phyloP scores from a whole-genome alignment of 2,888 invertebrate species.

The Philereme vetulata region DNA sequence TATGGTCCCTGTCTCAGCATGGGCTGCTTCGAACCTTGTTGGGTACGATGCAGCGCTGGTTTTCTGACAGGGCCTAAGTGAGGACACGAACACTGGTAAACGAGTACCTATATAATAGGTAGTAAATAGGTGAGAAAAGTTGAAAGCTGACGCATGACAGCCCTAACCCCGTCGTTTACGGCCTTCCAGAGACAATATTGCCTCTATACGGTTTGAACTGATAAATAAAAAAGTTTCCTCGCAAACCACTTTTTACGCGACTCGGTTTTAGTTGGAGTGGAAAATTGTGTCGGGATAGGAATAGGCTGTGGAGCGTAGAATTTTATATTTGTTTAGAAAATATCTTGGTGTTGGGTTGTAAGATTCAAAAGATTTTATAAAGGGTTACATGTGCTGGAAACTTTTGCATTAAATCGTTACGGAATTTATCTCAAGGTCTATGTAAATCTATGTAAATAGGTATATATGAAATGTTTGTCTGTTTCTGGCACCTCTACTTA shows the following conservation, averaged over 20 bases:
- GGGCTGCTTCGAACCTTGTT: no score
- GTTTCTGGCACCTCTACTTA: no score
- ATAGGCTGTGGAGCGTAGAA: constrained; percentile 23
- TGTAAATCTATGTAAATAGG: no score
- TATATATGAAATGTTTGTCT: no score
- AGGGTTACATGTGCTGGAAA: not conserved
- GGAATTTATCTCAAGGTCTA: no score
- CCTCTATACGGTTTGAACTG: constrained; percentile 29
- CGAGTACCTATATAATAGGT: no score
- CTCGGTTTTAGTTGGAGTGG: constrained; percentile 35
- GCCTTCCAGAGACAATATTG: constrained; percentile 34
- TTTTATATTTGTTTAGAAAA: constrained; percentile 13
- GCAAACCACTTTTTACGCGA: constrained; percentile 31
- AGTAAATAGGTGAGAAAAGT: no score
- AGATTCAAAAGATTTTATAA: not conserved
- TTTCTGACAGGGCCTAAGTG: no score
- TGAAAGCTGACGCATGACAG: constrained; percentile 1
- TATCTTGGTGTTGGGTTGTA: constrained; percentile 1
- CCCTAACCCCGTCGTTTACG: constrained; percentile 19
- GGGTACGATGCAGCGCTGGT: no score
- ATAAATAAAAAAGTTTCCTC: constrained; percentile 39
- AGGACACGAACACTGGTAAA: no score
- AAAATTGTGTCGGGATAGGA: constrained; percentile 39
- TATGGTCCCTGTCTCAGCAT: no score
- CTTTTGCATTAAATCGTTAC: no score